These are phyloP conservation scores for Bucco capensis DNA, from an alignment of 2,113 vertebrate genomes.

Conservation along the genomic window DNA sequence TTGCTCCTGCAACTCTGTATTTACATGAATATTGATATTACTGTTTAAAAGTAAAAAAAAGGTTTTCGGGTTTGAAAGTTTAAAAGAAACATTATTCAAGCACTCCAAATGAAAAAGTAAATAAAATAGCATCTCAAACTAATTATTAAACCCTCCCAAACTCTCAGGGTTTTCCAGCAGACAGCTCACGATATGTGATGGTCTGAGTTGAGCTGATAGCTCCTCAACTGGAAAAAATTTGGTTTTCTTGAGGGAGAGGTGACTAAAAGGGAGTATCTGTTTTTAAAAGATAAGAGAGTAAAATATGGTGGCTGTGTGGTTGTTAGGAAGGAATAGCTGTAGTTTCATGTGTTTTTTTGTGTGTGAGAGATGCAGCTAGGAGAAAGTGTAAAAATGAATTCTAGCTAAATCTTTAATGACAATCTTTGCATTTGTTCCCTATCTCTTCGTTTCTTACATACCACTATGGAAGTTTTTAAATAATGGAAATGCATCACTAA, in stretches of 20 bases:
- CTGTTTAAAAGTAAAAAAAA: neutral
- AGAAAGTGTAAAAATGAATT: neutral
- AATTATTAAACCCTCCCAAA: neutral
- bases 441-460: neutral
- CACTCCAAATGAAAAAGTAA: neutral
- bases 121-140: neutral
- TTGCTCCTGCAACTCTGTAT: neutral
- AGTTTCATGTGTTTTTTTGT: neutral
- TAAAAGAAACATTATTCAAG: neutral
- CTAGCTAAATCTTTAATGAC: neutral
- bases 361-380: neutral
- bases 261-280: neutral
- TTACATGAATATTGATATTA: neutral
- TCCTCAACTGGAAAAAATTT: neutral
- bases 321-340: neutral
- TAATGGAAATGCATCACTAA: neutral
- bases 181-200: neutral
- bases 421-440: neutral
- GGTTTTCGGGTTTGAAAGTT: neutral
- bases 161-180: neutral
- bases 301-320: neutral
- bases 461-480: neutral
- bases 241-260: neutral
- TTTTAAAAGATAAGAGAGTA: constrained; percentile 4
- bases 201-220: constrained; percentile 19